A percentile compares a stretch with the other conserved stretches of the same genome.
phyloP scores from a whole-genome alignment of 2,113 vertebrate genomes.

The Amphilophus citrinellus region DNA sequence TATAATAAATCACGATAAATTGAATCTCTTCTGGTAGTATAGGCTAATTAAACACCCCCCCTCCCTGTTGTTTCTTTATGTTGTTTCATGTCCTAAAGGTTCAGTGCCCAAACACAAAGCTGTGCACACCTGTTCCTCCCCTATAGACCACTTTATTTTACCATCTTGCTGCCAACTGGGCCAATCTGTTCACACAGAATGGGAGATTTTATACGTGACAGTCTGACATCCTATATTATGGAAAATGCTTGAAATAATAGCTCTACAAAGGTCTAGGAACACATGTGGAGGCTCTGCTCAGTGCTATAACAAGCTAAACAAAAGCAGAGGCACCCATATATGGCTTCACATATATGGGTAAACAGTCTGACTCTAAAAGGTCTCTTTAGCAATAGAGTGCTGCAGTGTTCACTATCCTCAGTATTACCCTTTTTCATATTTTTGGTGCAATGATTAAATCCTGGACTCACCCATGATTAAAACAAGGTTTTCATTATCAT shows the following conservation, averaged over 20 bases:
- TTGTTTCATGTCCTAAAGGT: slow-evolving; percentile 57
- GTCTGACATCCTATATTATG: slow-evolving; percentile 47
- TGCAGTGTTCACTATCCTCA: background rate
- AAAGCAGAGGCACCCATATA: background rate
- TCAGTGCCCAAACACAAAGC: slow-evolving; percentile 7
- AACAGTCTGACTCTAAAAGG: background rate
- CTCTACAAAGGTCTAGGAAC: slow-evolving; percentile 37
- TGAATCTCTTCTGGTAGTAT: slow-evolving; percentile 55
- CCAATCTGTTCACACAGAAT: slow-evolving; percentile 21
- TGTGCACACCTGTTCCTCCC: slow-evolving; percentile 27
- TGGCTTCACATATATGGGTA: background rate
- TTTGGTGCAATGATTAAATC: background rate
- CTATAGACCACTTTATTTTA: slow-evolving; percentile 24
- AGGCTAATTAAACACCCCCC: slow-evolving; percentile 70
- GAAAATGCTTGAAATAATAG: slow-evolving; percentile 66
- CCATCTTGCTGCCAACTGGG: slow-evolving; percentile 28
- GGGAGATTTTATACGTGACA: slow-evolving; percentile 38
- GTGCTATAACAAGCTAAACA: slow-evolving; percentile 23
- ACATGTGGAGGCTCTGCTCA: slow-evolving; percentile 9
- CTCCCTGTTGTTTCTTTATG: slow-evolving; percentile 25
- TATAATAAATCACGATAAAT: slow-evolving; percentile 76
- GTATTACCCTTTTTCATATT: background rate
- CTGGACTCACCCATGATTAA: background rate
- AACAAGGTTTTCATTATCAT: background rate
- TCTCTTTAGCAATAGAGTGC: background rate